Evolutionary conservation across 2,113 vertebrate genomes (phyloP).

Genomic region (Mesembrinibis cayennensis): DNA sequence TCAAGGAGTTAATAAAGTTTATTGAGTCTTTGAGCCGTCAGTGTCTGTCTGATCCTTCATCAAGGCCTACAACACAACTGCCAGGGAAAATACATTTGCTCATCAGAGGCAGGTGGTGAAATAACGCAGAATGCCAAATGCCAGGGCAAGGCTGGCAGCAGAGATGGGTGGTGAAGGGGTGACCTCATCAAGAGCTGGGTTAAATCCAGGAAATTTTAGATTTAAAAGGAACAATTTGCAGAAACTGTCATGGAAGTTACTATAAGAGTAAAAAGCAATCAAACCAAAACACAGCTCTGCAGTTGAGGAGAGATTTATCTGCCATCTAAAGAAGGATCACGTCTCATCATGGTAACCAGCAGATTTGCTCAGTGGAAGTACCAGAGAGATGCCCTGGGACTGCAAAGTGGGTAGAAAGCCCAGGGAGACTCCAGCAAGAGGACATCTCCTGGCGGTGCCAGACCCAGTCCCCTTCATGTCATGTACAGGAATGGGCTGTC

Average conservation of each 20-base stretch:
- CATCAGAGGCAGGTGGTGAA: neutral
- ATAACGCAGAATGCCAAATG: neutral
- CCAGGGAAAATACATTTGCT: neutral
- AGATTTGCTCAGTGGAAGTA: neutral
- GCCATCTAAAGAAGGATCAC: neutral
- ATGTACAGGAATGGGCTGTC: neutral
- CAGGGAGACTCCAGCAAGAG: neutral
- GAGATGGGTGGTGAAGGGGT: neutral
- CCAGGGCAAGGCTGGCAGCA: neutral
- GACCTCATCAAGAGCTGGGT: neutral
- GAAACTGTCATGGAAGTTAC: neutral
- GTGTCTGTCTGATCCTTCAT: neutral
- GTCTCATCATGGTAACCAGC: neutral
- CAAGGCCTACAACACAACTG: neutral
- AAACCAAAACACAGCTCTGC: neutral
- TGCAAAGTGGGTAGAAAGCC: neutral
- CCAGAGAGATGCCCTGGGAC: neutral
- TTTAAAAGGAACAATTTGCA: neutral
- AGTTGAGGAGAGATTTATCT: neutral
- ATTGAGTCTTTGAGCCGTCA: neutral
- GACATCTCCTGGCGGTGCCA: neutral
- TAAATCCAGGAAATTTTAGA: neutral
- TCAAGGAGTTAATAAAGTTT: slow-evolving; percentile 35
- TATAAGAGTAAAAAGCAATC: neutral
- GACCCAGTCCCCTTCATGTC: neutral